Evolutionary conservation across 2,888 invertebrate genomes (phyloP).

Genomic region (Hydrotaea diabolus): DNA sequence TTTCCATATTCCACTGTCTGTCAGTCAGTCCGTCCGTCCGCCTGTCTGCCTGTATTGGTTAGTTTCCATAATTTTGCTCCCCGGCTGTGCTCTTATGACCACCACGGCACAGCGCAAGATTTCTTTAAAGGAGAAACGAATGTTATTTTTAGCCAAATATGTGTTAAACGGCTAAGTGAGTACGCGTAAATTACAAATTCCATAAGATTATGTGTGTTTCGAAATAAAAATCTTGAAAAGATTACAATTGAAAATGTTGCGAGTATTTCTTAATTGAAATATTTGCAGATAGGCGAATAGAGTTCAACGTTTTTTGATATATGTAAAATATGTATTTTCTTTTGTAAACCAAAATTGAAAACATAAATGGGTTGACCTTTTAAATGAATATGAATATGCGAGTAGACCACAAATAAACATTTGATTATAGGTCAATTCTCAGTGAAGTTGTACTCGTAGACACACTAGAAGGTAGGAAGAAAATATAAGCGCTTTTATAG

Average conservation of each 20-base stretch:
- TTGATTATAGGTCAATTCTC: too few species aligned
- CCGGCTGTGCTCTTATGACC: background rate
- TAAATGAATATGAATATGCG: too few species aligned
- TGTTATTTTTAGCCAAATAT: slow-evolving; percentile 26
- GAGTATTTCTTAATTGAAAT: background rate
- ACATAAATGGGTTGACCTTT: too few species aligned
- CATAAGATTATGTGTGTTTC: slow-evolving; percentile 3
- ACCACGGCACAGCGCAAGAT: background rate
- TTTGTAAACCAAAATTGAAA: too few species aligned
- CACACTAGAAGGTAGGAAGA: too few species aligned
- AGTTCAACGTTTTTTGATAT: background rate
- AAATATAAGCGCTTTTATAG: too few species aligned
- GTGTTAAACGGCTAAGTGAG: slow-evolving; percentile 33
- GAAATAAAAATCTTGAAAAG: background rate
- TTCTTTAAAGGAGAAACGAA: background rate
- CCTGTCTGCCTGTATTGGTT: background rate
- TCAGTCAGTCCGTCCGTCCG: background rate
- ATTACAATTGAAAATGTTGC: background rate
- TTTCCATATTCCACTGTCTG: slow-evolving; percentile 6
- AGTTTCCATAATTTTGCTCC: background rate
- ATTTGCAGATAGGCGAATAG: background rate
- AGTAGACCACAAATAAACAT: too few species aligned
- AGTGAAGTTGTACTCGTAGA: too few species aligned
- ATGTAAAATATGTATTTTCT: too few species aligned
- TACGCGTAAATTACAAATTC: background rate